These are phyloP conservation scores for Furcifer pardalis DNA, from an alignment of 2,797 vertebrate genomes.

Conservation along the genomic window DNA sequence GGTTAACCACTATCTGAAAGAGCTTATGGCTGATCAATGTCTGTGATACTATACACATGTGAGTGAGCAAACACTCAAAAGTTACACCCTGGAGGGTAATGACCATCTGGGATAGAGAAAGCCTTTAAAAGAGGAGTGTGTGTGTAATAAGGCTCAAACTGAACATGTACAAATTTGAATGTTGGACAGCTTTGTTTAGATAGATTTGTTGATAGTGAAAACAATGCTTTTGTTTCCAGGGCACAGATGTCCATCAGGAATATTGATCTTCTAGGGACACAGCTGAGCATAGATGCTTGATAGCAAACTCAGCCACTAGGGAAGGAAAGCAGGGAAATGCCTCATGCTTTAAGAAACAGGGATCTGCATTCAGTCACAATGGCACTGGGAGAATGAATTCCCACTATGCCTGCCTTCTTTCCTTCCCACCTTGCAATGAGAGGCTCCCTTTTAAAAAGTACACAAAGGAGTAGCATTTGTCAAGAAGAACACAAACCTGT, in stretches of 20 bases:
- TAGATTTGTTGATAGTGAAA: constrained; percentile 61
- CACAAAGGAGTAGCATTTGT: neutral
- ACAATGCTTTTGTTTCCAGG: constrained; percentile 61
- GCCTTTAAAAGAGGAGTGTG: constrained; percentile 13
- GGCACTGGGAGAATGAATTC: constrained; percentile 41
- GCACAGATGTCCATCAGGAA: constrained; percentile 51
- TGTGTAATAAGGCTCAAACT: neutral
- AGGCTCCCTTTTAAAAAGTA: too few species aligned
- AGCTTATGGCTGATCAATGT: rapidly evolving
- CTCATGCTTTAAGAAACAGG: constrained; percentile 44
- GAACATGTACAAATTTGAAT: constrained; percentile 34
- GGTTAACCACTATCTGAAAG: neutral
- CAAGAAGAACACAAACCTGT: neutral
- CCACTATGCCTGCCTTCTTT: neutral
- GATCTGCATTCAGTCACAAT: neutral
- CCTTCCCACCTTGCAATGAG: neutral
- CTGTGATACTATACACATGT: neutral
- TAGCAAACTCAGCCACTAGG: constrained; percentile 50
- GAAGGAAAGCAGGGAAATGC: too few species aligned
- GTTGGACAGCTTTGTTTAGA: constrained; percentile 64
- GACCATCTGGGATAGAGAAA: rapidly evolving
- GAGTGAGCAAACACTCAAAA: neutral
- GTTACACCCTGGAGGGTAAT: neutral
- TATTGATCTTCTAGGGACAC: constrained; percentile 65
- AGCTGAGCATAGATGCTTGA: constrained; percentile 50